Percentiles rank a stretch among this genome's conserved stretches.
These are phyloP conservation scores for Rutpela maculata DNA, from an alignment of 2,888 invertebrate genomes.

Conservation along the genomic window DNA sequence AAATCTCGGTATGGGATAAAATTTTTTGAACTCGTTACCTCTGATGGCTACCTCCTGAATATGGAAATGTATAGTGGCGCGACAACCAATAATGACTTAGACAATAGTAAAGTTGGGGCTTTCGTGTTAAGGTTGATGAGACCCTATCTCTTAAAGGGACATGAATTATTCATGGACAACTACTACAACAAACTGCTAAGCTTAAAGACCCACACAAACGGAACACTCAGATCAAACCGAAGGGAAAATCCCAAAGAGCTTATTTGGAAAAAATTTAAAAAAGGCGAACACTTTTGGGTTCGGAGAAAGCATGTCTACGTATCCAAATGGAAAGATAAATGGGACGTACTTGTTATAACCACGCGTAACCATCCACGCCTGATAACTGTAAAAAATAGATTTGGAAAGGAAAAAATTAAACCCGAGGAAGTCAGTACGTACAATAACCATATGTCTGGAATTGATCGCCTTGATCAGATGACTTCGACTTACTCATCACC, in stretches of 20 bases:
- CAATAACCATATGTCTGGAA: slow-evolving; percentile 56
- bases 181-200: slow-evolving; percentile 49
- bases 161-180: too few relatives aligned
- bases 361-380: slow-evolving; percentile 60
- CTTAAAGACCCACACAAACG: slow-evolving; percentile 36
- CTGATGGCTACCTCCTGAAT: too few relatives aligned
- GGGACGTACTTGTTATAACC: slow-evolving; percentile 61
- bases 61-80: slow-evolving; percentile 39
- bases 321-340: slow-evolving; percentile 62
- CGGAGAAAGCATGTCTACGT: slow-evolving; percentile 62
- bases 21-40: slow-evolving; percentile 17
- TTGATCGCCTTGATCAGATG: slow-evolving; percentile 64
- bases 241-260: background rate
- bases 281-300: slow-evolving; percentile 49
- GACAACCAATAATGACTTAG: too few relatives aligned
- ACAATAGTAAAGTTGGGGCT: slow-evolving; percentile 27
- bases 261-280: slow-evolving; percentile 32
- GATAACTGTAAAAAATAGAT: too few relatives aligned
- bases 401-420: slow-evolving; percentile 45
- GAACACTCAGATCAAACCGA: background rate
- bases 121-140: slow-evolving; percentile 28
- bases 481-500: slow-evolving; percentile 63
- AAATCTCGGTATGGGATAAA: slow-evolving; percentile 13
- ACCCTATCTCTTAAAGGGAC: background rate
- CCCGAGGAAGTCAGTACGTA: slow-evolving; percentile 25